Conservation (phyloP, 2,113 vertebrate species). For the Colistium nudipinnis region DNA sequence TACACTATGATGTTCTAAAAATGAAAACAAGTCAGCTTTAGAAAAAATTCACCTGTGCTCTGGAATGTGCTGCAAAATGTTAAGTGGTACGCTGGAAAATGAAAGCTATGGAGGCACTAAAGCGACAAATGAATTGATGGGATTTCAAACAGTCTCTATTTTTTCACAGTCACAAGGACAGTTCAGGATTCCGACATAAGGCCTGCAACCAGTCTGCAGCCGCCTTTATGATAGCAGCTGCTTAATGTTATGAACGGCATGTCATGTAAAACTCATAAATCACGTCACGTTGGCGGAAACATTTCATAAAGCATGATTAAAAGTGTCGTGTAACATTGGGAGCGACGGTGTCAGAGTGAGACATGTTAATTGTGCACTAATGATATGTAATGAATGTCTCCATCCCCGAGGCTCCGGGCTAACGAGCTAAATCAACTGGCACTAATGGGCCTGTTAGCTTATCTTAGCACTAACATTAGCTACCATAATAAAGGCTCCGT, state of each 20-base stretch:
- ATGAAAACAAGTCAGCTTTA: neutral
- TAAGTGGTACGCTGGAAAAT: constrained; percentile 21
- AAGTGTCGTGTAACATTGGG: constrained; percentile 78
- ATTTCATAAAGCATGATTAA: constrained; percentile 77
- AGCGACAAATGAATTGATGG: constrained; percentile 3
- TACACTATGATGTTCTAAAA: neutral
- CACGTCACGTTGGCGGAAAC: constrained; percentile 59
- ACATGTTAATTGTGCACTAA: constrained; percentile 80
- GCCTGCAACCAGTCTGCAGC: constrained; percentile 36
- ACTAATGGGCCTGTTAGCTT: constrained; percentile 79
- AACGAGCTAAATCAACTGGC: constrained; percentile 82
- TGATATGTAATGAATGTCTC: constrained; percentile 81
- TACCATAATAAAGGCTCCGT: constrained; percentile 68
- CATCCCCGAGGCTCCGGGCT: constrained; percentile 74
- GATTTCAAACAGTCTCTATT: constrained; percentile 14
- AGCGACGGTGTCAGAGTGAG: constrained; percentile 67
- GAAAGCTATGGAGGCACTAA: neutral
- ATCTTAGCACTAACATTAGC: constrained; percentile 69
- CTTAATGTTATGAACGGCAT: constrained; percentile 62
- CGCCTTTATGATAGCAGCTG: constrained; percentile 47
- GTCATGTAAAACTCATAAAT: constrained; percentile 78
- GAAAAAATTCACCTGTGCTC: constrained; percentile 14
- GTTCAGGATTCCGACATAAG: constrained; percentile 72
- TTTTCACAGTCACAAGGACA: constrained; percentile 29
- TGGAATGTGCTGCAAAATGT: constrained; percentile 13